Conservation (phyloP, 2,113 vertebrate species). For the Hemibagrus wyckioides region DNA sequence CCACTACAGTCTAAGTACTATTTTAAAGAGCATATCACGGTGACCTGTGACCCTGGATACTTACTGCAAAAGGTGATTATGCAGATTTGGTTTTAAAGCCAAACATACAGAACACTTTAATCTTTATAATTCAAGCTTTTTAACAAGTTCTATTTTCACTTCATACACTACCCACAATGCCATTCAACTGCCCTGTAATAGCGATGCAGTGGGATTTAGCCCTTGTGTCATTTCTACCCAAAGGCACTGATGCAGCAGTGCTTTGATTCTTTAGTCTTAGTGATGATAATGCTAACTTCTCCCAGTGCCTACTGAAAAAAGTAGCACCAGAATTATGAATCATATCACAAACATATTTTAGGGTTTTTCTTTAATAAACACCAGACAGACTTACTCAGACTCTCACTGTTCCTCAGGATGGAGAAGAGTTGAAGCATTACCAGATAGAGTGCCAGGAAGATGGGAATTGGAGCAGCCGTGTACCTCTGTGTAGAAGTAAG, state of each 20-base stretch:
- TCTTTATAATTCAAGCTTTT: background rate
- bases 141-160: background rate
- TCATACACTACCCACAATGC: background rate
- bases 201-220: background rate
- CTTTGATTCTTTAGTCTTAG: background rate
- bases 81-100: background rate
- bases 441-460: constrained; percentile 85
- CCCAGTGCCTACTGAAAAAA: background rate
- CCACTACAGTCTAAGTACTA: constrained; percentile 84
- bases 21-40: constrained; percentile 87
- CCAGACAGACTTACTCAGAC: background rate
- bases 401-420: constrained; percentile 70
- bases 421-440: constrained; percentile 75
- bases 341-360: background rate
- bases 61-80: constrained; percentile 80
- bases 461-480: constrained; percentile 82
- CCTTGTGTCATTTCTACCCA: background rate
- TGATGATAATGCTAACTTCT: background rate
- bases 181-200: background rate
- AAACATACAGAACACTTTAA: background rate
- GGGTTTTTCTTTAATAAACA: constrained; percentile 1
- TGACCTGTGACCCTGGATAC: constrained; percentile 87
- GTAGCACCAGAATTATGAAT: background rate
- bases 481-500: constrained; percentile 89
- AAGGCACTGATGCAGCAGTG: background rate